A percentile compares a stretch with the other conserved stretches of the same genome.
Conservation (phyloP, 2,888 invertebrate species). For the Sylvicola fuscatus region DNA sequence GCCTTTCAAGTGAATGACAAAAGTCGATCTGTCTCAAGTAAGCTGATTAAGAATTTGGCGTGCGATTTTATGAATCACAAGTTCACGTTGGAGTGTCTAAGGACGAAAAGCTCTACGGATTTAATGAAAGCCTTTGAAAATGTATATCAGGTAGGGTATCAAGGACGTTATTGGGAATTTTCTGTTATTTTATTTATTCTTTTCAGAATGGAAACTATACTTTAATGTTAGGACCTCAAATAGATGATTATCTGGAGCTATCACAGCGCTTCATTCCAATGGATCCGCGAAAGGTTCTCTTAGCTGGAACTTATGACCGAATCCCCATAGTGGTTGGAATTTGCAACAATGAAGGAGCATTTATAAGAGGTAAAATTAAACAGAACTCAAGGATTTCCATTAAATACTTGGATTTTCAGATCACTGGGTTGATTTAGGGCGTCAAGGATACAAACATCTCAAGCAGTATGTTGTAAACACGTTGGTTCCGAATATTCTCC, state of each 20-base stretch:
- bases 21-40: neutral
- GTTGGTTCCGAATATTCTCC: constrained; percentile 35
- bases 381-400: no score
- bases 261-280: constrained; percentile 38
- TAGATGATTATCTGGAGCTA: constrained; percentile 35
- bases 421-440: constrained; percentile 35
- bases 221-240: constrained; percentile 36
- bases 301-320: constrained; percentile 28
- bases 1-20: constrained; percentile 9
- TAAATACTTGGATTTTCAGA: constrained; percentile 21
- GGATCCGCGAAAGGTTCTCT: constrained; percentile 31
- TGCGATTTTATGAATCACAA: constrained; percentile 26
- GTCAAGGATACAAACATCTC: constrained; percentile 31
- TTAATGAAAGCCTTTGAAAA: constrained; percentile 35
- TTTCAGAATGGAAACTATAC: constrained; percentile 36
- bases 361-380: constrained; percentile 26
- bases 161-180: constrained; percentile 12
- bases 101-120: constrained; percentile 34
- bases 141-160: constrained; percentile 25
- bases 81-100: constrained; percentile 39
- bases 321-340: constrained; percentile 47
- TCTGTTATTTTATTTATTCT: constrained; percentile 3
- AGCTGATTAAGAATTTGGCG: constrained; percentile 28
- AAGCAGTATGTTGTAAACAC: constrained; percentile 34
- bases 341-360: constrained; percentile 42